Evolutionary conservation across 2,888 invertebrate species (phyloP).

Genomic region (Petrolisthes manimaculis): DNA sequence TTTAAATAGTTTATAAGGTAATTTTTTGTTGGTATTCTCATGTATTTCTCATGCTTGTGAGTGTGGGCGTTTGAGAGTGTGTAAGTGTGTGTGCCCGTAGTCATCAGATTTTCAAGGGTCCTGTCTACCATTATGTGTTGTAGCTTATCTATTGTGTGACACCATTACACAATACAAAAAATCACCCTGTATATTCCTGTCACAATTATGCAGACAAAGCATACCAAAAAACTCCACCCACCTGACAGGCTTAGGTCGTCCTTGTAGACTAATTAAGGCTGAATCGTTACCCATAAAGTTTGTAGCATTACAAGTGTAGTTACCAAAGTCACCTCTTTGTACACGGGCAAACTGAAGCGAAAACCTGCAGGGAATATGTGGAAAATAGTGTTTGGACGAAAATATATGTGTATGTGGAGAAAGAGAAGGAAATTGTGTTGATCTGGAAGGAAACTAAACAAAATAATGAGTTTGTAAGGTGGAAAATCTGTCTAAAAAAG

Average conservation of each 20-base stretch:
- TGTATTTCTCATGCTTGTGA: too few relatives aligned
- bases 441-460: too few relatives aligned
- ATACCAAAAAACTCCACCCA: neutral
- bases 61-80: too few relatives aligned
- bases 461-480: too few relatives aligned
- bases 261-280: conserved; percentile 77
- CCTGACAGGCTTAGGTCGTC: conserved; percentile 67
- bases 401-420: too few relatives aligned
- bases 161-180: neutral
- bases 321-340: conserved; percentile 78
- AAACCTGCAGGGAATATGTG: conserved; percentile 17
- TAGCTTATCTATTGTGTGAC: neutral
- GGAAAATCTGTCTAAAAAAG: too few relatives aligned
- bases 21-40: too few relatives aligned
- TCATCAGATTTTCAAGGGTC: too few relatives aligned
- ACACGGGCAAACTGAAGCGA: conserved; percentile 69
- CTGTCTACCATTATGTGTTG: neutral
- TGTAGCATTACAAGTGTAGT: conserved; percentile 80
- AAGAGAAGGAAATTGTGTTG: too few relatives aligned
- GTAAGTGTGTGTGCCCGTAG: too few relatives aligned
- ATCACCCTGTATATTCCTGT: neutral
- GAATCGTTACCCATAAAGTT: conserved; percentile 78
- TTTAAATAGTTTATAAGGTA: too few relatives aligned
- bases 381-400: too few relatives aligned
- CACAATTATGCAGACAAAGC: neutral